Evolutionary conservation across 1,140 invertebrate genomes (phyloP).

Genomic region (Calosoma granatense): DNA sequence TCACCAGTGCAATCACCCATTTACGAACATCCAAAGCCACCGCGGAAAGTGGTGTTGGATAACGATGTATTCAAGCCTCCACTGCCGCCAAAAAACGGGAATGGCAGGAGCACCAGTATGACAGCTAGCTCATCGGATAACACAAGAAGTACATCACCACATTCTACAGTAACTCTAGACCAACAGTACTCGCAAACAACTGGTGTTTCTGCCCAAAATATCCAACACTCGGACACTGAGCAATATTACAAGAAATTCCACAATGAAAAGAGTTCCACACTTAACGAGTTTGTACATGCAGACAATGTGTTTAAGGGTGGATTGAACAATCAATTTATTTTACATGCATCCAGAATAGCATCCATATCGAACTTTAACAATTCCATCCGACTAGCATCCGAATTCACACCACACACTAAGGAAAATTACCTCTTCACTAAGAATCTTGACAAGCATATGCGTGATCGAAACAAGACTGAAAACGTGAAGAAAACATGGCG

Average conservation of each 20-base stretch:
- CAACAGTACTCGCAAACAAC: conserved; percentile 21
- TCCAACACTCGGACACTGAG: conserved; percentile 36
- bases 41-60: conserved; percentile 36
- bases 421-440: conserved; percentile 16
- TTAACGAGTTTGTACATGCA: conserved; percentile 18
- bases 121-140: conserved; percentile 31
- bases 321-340: conserved; percentile 20
- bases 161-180: conserved; percentile 23
- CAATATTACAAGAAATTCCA: conserved; percentile 34
- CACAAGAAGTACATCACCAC: conserved; percentile 17
- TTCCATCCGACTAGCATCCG: background rate
- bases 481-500: conserved; percentile 36
- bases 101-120: conserved; percentile 45
- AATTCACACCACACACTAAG: background rate
- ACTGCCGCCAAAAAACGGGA: conserved; percentile 49
- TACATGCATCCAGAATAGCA: conserved; percentile 14
- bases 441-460: background rate
- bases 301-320: conserved; percentile 18
- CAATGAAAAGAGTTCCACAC: conserved; percentile 11
- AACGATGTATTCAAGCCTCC: conserved; percentile 32
- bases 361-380: background rate
- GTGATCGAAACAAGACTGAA: conserved; percentile 29
- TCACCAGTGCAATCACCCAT: conserved; percentile 36
- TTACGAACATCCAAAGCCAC: conserved; percentile 49
- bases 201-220: conserved; percentile 34